Evolutionary conservation across 2,888 invertebrate genomes (phyloP), one percentile per base, ranked within the genome.

Genomic region (Synergus japonicus): DNA sequence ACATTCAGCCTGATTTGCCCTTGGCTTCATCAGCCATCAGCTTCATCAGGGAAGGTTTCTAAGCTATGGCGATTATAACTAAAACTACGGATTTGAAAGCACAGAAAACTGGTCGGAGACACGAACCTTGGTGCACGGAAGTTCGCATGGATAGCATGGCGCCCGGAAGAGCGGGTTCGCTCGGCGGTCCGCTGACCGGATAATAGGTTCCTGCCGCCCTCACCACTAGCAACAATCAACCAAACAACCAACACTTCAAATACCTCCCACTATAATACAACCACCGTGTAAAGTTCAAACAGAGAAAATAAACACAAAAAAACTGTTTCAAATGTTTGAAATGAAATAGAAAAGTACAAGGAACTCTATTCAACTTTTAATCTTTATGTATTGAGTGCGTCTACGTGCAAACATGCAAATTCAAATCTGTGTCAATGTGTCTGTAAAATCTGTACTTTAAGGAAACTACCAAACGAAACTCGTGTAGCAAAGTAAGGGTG

Each of bases 191-290:
- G 87, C 96, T 96, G 89, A 97, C 95, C 91, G 97, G 97, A 93
- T 97, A 97, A 94, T 96, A 97, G 92, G 97, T 97, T 93, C 97
- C 97, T 90, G 97, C 95, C 93, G 97, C 97, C 95, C 97, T 97
- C 94, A 97, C 97, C 94, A 97, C 96, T 96, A 95, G 93, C 95
- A 95, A 92, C 93, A 92, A 92, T 92, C 92, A 92, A 92, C 92
- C 92, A 92, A 92, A 92, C 91, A 91, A 91, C 91, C 92, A 91
- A 92, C 91, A 91, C 92, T 92, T 92, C 91, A 92, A 92, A 91
- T 90, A 91, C 91, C 89, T 89, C 91, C 92, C 91, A 88, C 89
- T 90, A 89, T 85, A 82, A 83, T 81, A 85, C 87, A 85, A 84
- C 82, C 86, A 86, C 84, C 86, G 78, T 81, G 80, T 83, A 81